phyloP scores from a whole-genome alignment of 2,888 invertebrate genomes.

The Eulithis testata region DNA sequence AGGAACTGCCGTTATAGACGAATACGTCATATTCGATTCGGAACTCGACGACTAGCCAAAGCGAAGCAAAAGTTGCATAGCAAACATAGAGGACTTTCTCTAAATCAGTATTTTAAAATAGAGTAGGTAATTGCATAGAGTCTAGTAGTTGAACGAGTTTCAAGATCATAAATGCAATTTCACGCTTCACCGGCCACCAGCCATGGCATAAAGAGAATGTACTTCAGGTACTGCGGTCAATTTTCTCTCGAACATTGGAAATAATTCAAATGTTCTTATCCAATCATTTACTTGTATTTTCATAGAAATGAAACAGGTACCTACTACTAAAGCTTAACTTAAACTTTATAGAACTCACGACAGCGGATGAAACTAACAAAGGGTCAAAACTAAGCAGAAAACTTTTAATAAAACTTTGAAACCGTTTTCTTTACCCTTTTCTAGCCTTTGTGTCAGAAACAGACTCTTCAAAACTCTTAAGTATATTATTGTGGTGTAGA shows the following conservation, averaged over 20 bases:
- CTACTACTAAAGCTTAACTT: not conserved
- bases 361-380: constrained; percentile 12
- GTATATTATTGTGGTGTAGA: not conserved
- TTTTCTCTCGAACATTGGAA: not conserved
- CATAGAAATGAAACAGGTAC: not conserved
- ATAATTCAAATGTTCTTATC: no score
- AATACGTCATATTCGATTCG: not conserved
- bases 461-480: constrained; percentile 2
- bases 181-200: constrained; percentile 18
- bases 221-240: not conserved
- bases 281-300: not conserved
- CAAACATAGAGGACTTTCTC: not conserved
- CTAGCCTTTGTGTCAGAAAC: constrained; percentile 6
- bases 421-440: constrained; percentile 13
- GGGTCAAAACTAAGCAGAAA: constrained; percentile 13
- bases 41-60: not conserved
- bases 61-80: not conserved
- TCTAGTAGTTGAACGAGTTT: constrained; percentile 8
- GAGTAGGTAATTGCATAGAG: not conserved
- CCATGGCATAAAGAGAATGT: not conserved
- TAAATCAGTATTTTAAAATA: not conserved
- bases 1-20: not conserved
- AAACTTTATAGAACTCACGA: constrained; percentile 7
- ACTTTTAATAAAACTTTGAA: constrained; percentile 17
- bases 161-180: constrained; percentile 22